phyloP scores from a whole-genome alignment of 1,140 invertebrate species.

The Apolygus lucorum region DNA sequence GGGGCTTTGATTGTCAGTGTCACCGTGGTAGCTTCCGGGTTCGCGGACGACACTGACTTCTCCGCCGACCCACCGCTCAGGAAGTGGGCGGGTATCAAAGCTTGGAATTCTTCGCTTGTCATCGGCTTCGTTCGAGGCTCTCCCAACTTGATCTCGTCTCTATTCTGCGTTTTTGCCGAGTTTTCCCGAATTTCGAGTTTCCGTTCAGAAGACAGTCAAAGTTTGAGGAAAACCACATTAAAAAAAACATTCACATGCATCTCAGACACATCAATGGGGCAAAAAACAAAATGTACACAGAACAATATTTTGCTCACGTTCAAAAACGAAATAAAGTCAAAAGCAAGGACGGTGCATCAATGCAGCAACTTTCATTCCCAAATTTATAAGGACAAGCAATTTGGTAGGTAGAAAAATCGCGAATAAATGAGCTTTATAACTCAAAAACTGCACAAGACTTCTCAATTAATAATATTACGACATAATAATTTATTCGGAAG shows the following conservation, averaged over 20 bases:
- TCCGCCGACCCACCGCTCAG: constrained; percentile 37
- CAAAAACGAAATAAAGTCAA: not conserved
- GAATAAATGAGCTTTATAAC: no score
- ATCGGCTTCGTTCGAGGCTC: constrained; percentile 64
- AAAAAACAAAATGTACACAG: not conserved
- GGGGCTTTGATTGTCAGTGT: constrained; percentile 64
- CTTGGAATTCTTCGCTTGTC: constrained; percentile 86
- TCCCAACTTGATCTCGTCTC: not conserved
- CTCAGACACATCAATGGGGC: not conserved
- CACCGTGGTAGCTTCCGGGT: constrained; percentile 39
- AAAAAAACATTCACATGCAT: constrained; percentile 20
- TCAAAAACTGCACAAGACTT: no score
- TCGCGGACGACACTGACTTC: not conserved
- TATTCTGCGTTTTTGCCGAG: not conserved
- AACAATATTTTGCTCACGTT: no score
- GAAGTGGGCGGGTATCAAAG: constrained; percentile 85
- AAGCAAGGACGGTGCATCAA: not conserved
- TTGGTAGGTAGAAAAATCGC: no score
- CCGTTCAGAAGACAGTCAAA: not conserved
- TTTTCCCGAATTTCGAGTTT: not conserved
- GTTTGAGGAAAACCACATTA: not conserved
- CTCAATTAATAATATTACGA: no score
- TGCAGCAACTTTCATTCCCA: no score
- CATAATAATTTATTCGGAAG: no score
- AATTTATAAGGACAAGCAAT: no score